Percentiles rank a stretch among this genome's conserved stretches.
Conservation (phyloP, 2,888 invertebrate species). For the Drosophila maculinotata region DNA sequence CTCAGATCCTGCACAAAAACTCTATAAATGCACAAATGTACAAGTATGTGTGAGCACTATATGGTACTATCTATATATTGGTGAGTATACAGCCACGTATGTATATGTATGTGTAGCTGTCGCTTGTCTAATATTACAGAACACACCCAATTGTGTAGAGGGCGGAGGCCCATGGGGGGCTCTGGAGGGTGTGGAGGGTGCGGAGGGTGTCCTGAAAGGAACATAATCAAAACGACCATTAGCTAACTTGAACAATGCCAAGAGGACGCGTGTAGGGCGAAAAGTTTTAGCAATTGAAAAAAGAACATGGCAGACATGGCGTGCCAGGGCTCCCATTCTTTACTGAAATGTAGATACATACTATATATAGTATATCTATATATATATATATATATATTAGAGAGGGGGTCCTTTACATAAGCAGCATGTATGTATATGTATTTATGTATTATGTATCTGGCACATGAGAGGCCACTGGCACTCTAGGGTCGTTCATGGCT, state of each 20-base stretch:
- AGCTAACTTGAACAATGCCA: conserved; percentile 59
- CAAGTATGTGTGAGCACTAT: too few species aligned
- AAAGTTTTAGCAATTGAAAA: conserved; percentile 67
- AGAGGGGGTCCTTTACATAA: conserved; percentile 52
- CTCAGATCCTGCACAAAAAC: conserved; percentile 36
- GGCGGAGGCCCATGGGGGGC: not conserved
- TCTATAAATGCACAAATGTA: not conserved
- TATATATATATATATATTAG: conserved; percentile 20
- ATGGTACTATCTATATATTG: too few species aligned
- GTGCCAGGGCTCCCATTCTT: conserved; percentile 35
- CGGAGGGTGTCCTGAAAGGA: conserved; percentile 34
- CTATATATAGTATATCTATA: not conserved
- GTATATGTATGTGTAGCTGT: conserved; percentile 8
- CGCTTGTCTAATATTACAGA: conserved; percentile 22
- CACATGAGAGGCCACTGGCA: conserved; percentile 39
- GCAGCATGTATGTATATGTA: not conserved
- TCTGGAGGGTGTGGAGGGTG: not conserved
- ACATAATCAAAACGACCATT: conserved; percentile 75
- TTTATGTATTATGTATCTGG: not conserved
- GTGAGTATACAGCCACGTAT: not conserved
- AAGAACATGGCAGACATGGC: conserved; percentile 54
- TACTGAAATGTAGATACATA: not conserved
- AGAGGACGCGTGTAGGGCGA: conserved; percentile 5
- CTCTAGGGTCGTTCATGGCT: conserved; percentile 60
- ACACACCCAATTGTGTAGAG: conserved; percentile 42